Evolutionary conservation across 1,140 invertebrate species (phyloP).

Genomic region (Metopolophium dirhodum): DNA sequence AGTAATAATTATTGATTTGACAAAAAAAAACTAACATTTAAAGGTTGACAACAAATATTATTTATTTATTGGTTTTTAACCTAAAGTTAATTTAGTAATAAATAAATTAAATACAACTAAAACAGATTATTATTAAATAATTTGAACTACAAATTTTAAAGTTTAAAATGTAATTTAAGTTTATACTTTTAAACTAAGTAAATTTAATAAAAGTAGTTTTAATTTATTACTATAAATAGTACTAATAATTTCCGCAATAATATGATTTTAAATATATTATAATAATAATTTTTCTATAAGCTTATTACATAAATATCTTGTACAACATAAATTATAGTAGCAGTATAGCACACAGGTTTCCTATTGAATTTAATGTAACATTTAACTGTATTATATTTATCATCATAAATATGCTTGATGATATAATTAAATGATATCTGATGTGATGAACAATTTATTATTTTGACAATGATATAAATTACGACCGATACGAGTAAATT

Average conservation of each 20-base stretch:
- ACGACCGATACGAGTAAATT: background rate
- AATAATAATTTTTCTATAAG: background rate
- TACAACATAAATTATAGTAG: background rate
- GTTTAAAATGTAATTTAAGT: background rate
- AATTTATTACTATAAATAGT: background rate
- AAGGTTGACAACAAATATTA: constrained; percentile 8
- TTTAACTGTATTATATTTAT: background rate
- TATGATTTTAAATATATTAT: too few species aligned
- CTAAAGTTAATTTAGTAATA: background rate
- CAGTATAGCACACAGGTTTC: background rate
- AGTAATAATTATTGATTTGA: background rate
- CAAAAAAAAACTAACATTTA: background rate
- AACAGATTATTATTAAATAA: background rate
- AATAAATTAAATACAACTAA: background rate
- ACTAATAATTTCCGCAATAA: background rate
- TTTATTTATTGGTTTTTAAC: constrained; percentile 11
- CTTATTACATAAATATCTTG: background rate
- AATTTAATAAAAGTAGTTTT: background rate
- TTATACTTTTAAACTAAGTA: background rate
- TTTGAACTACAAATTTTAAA: background rate
- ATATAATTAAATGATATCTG: background rate
- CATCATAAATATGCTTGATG: background rate
- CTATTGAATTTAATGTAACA: background rate
- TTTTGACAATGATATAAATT: background rate
- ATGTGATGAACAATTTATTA: background rate